Percentiles rank a stretch among this genome's conserved stretches.
These are phyloP conservation scores for Cyprinus carpio DNA, from an alignment of 2,113 vertebrate species.

Conservation along the genomic window DNA sequence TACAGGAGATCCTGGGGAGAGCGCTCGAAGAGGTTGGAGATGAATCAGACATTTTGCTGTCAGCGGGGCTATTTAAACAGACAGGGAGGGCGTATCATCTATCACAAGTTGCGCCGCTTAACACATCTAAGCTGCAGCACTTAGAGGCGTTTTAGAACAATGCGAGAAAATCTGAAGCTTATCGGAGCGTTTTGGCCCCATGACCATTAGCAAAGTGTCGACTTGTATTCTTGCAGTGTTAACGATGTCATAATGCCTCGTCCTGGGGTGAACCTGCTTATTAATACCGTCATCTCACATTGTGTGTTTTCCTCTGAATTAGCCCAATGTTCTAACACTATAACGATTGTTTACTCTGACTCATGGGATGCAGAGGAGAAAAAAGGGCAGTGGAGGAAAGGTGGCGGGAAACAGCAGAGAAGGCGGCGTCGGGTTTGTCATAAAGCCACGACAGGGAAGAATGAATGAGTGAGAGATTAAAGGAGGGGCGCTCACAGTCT, in stretches of 20 bases:
- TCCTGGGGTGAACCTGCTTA: background rate
- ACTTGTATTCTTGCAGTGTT: background rate
- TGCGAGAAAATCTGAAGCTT: conserved; percentile 7
- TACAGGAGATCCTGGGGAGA: conserved; percentile 45
- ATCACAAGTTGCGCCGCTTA: conserved; percentile 46
- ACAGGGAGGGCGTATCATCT: conserved; percentile 42
- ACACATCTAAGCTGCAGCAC: conserved; percentile 40
- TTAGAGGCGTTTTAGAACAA: conserved; percentile 36
- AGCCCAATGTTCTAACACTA: background rate
- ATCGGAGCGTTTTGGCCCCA: background rate
- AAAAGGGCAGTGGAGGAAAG: background rate
- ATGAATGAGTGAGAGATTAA: conserved; percentile 74
- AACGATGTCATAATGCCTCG: conserved; percentile 8
- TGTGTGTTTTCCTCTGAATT: conserved; percentile 4
- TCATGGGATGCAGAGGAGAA: background rate
- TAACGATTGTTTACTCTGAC: conserved; percentile 17
- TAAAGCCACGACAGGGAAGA: conserved; percentile 71
- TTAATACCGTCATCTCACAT: background rate
- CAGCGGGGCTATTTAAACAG: conserved; percentile 39
- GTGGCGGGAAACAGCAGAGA: background rate
- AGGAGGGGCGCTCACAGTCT: conserved; percentile 78
- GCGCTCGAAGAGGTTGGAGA: conserved; percentile 33
- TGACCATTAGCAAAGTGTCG: conserved; percentile 25
- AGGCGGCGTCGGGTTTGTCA: conserved; percentile 75
- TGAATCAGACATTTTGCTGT: conserved; percentile 48